These are phyloP conservation scores for Chelon labrosus DNA, from an alignment of 2,797 vertebrate genomes.

Conservation along the genomic window DNA sequence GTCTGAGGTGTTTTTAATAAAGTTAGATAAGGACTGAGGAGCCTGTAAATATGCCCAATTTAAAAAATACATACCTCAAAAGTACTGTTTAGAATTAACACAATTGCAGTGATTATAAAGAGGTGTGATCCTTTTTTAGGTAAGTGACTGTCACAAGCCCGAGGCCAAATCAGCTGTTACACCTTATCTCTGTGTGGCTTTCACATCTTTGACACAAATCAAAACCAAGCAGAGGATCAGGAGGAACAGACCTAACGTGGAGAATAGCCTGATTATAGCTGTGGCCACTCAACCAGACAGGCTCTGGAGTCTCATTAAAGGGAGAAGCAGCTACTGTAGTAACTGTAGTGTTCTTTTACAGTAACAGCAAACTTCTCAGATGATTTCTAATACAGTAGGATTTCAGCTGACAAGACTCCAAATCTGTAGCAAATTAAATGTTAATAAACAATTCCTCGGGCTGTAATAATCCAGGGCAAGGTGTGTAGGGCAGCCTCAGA, in stretches of 20 bases:
- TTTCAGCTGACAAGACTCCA: no score
- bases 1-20: not conserved
- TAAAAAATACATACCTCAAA: not conserved
- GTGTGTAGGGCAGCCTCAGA: not conserved
- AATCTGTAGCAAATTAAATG: no score
- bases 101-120: not conserved
- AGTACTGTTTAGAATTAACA: not conserved
- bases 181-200: rapidly evolving
- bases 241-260: not conserved
- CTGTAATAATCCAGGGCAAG: not conserved
- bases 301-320: not conserved
- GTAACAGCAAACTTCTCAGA: not conserved
- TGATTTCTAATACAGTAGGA: no score
- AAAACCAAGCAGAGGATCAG: not conserved
- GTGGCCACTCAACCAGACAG: not conserved
- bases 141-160: not conserved
- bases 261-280: not conserved
- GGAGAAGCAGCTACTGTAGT: not conserved
- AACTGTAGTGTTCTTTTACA: not conserved
- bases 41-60: not conserved
- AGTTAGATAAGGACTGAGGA: not conserved
- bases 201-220: not conserved
- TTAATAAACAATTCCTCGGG: conserved; percentile 4
- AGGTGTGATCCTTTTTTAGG: not conserved
- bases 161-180: not conserved